Base-by-base conservation (phyloP, 2,797 vertebrate species). In the Cheirogaleus major region DNA sequence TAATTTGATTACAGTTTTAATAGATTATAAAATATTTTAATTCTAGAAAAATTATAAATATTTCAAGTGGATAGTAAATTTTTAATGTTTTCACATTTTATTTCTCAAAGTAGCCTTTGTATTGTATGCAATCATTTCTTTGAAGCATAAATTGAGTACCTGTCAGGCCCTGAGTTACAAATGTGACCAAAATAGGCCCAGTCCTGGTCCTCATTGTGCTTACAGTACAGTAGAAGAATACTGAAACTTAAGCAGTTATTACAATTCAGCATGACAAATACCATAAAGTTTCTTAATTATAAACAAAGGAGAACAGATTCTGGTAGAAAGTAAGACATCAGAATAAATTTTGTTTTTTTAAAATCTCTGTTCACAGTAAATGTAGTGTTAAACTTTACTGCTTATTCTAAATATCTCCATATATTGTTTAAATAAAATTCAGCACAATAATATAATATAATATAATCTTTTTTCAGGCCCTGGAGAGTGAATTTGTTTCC, bases 401-500 rank as follows among this genome's bases (percentile, higher is more conserved):
- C 35, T 80, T 93, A 35, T 72, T 80, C 43, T 94, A 70, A 83
- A 80, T 91, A 35, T 57, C 48, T 90, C 57, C 87, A 0, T 76
- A 25, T 55, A 45, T 85, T 85, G 95, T 86, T 11, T 84, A 81
- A 91, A 67, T 25, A 59, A 38, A 88, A 84, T 76, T 83, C 55
- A 73, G 20, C 45, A n/a, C 48, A 43, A 69, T 96, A 75, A 93
- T 95, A 11, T 87, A 43, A 90, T 83, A 0, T 92, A 1, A 0
- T 92, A 1, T 27, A 4, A 25, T 97, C 48, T 91, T 75, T 94
- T 95, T 96, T 25, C 97, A 99, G 99, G 99, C 99, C 0, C 98
- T 99, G 96, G 99, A 99, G 98, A 99, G 99, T 89, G 99, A 99
- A 98, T 99, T 99, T 98, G 99, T 99, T 97, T 99, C 99, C 91